Evolutionary conservation across 2,797 vertebrate genomes (phyloP).

Genomic region (Hydrocynus forskahlii): DNA sequence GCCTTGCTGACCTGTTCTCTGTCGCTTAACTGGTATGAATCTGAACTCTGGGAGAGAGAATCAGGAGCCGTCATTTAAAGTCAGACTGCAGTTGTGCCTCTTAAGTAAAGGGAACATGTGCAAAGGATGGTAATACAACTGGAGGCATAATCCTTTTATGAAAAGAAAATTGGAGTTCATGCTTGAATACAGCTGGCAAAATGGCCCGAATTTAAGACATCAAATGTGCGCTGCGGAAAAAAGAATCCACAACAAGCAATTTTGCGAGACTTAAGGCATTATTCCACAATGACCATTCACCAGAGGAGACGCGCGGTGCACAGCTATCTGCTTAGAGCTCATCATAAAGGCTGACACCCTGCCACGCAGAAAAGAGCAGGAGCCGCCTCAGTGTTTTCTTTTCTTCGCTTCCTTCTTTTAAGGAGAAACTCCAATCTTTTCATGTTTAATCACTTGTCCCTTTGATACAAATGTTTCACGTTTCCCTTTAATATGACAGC

Average conservation of each 20-base stretch:
- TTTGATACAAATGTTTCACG: constrained; percentile 62
- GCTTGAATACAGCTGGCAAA: constrained; percentile 66
- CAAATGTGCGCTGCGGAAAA: constrained; percentile 54
- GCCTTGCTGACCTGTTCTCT: background rate
- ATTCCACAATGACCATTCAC: constrained; percentile 59
- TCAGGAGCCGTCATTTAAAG: constrained; percentile 41
- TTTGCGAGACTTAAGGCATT: constrained; percentile 61
- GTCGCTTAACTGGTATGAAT: constrained; percentile 1
- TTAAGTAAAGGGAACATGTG: constrained; percentile 56
- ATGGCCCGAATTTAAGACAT: constrained; percentile 67
- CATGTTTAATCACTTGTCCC: constrained; percentile 59
- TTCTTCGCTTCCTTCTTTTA: constrained; percentile 33
- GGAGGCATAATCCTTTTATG: constrained; percentile 68
- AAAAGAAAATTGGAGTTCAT: constrained; percentile 69
- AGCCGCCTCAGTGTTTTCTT: constrained; percentile 54
- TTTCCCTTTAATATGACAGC: constrained; percentile 60
- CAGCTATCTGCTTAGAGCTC: constrained; percentile 55
- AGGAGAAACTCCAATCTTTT: constrained; percentile 61
- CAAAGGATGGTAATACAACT: constrained; percentile 48
- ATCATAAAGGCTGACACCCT: constrained; percentile 60
- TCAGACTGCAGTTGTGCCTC: constrained; percentile 54
- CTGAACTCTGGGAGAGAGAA: constrained; percentile 13
- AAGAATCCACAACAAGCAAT: constrained; percentile 56
- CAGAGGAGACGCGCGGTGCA: constrained; percentile 38
- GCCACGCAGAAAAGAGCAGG: constrained; percentile 41